A percentile compares a stretch with the other conserved stretches of the same genome.
Evolutionary conservation across 2,797 vertebrate genomes (phyloP).

Genomic region (Taeniopygia guttata): DNA sequence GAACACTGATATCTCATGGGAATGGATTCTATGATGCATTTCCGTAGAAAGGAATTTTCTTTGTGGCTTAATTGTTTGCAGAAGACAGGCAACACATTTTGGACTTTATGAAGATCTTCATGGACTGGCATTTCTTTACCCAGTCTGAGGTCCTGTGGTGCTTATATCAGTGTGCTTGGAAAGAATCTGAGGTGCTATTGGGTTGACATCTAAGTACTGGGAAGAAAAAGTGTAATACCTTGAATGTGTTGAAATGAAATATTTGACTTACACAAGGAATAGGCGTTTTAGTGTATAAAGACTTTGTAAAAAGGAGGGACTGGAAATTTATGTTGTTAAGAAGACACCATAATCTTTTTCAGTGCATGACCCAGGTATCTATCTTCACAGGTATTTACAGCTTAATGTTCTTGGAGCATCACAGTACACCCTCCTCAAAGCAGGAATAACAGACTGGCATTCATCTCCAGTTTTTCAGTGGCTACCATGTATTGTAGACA

Average conservation of each 20-base stretch:
- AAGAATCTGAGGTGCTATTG: background rate
- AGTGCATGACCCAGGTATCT: background rate
- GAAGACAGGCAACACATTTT: background rate
- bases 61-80: background rate
- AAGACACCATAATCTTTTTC: background rate
- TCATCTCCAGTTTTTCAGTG: background rate
- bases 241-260: background rate
- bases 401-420: background rate
- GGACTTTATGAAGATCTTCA: background rate
- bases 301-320: background rate
- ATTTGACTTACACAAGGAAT: background rate
- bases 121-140: background rate
- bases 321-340: background rate
- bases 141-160: background rate
- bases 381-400: background rate
- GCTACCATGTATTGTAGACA: background rate
- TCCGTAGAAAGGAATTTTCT: background rate
- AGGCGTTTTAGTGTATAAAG: background rate
- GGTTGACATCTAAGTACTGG: background rate
- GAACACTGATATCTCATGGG: background rate
- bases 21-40: background rate
- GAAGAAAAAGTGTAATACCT: background rate
- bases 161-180: background rate
- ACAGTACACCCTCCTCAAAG: background rate
- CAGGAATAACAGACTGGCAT: background rate